phyloP scores from a whole-genome alignment of 2,113 vertebrate species.

The Ahaetulla prasina region DNA sequence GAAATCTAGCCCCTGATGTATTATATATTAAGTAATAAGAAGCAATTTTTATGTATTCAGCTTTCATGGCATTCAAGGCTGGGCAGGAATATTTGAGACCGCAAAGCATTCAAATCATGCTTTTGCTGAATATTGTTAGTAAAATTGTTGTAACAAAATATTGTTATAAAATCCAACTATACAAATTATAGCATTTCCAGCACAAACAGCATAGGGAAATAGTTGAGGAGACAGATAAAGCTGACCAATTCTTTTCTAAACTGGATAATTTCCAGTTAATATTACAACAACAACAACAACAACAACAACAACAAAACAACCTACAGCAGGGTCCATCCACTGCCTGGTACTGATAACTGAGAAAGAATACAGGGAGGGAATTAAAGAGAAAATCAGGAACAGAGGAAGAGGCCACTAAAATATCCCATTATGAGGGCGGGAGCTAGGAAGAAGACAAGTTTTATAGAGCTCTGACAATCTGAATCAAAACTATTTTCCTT shows the following conservation, averaged over 20 bases:
- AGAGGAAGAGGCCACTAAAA: neutral
- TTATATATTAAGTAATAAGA: neutral
- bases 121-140: neutral
- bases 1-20: neutral
- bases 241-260: neutral
- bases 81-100: constrained; percentile 1
- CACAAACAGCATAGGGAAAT: neutral
- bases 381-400: neutral
- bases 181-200: neutral
- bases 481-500: neutral
- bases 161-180: neutral
- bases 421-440: neutral
- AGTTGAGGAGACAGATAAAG: neutral
- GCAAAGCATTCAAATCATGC: neutral
- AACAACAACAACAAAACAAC: neutral
- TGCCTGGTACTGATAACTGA: neutral
- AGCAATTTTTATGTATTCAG: neutral
- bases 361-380: neutral
- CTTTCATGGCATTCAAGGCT: neutral
- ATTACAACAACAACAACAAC: neutral
- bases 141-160: neutral
- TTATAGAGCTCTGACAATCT: neutral
- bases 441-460: neutral
- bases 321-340: neutral
- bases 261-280: neutral